Evolutionary conservation across 2,888 invertebrate genomes (phyloP).

Genomic region (Chrysolina haemoptera): DNA sequence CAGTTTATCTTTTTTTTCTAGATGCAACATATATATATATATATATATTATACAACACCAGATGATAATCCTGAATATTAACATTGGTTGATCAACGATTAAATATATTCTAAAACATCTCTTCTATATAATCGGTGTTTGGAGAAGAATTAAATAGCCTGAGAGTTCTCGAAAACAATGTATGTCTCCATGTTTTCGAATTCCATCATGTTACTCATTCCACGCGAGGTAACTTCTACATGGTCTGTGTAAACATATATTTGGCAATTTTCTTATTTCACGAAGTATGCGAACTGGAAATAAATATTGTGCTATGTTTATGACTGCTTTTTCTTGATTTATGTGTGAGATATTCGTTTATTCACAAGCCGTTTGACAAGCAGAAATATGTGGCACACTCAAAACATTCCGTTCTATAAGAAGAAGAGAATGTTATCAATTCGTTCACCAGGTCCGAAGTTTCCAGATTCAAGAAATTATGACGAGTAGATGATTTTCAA

Average conservation of each 20-base stretch:
- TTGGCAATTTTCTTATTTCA: neutral
- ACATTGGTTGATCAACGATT: neutral
- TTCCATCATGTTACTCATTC: neutral
- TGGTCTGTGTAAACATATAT: neutral
- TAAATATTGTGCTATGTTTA: constrained; percentile 8
- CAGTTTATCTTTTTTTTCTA: too few species aligned
- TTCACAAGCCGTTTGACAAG: constrained; percentile 7
- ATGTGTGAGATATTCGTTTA: constrained; percentile 1
- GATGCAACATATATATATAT: neutral
- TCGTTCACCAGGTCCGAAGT: neutral
- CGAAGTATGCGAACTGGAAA: neutral
- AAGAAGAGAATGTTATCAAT: neutral
- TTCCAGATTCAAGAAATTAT: neutral
- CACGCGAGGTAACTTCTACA: neutral
- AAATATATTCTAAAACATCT: neutral
- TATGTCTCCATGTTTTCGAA: neutral
- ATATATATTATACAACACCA: neutral
- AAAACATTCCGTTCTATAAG: neutral
- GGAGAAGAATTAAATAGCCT: neutral
- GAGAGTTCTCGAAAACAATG: neutral
- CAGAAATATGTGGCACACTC: constrained; percentile 12
- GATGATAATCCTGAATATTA: too few species aligned
- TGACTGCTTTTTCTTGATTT: neutral
- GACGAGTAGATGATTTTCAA: neutral
- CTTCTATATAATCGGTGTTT: neutral